Evolutionary conservation across 2,113 vertebrate species (phyloP).

Genomic region (Gallinago media): DNA sequence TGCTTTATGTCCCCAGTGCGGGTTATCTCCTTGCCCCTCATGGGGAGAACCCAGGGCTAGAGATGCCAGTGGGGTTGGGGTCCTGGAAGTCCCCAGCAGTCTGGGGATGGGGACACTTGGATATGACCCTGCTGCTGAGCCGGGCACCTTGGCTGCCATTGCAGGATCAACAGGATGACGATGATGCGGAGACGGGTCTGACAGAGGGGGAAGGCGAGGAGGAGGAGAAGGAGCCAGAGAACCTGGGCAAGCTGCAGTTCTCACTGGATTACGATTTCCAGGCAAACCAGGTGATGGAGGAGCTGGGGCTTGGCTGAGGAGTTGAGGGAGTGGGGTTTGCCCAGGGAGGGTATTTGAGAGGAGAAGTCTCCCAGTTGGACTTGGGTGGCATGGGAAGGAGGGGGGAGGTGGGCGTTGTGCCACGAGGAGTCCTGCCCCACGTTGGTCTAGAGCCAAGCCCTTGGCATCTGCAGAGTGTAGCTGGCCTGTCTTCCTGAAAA

Average conservation of each 20-base stretch:
- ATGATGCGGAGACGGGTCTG: conserved; percentile 88
- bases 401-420: not conserved
- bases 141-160: accelerated
- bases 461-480: accelerated
- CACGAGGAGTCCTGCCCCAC: not conserved
- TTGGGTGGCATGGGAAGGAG: not conserved
- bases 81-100: not conserved
- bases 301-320: not conserved
- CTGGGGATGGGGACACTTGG: not conserved
- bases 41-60: not conserved
- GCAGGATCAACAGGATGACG: conserved; percentile 89
- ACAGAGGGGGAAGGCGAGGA: conserved; percentile 94
- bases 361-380: not conserved
- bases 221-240: conserved; percentile 94
- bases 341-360: not conserved
- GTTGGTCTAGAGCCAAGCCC: not conserved
- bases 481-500: not conserved
- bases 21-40: not conserved
- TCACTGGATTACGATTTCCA: conserved; percentile 97
- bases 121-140: not conserved
- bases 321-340: not conserved
- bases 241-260: conserved; percentile 96
- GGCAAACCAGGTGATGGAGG: conserved; percentile 86
- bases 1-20: accelerated
- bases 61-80: not conserved